phyloP scores from a whole-genome alignment of 2,888 invertebrate genomes.

The Hedya salicella region DNA sequence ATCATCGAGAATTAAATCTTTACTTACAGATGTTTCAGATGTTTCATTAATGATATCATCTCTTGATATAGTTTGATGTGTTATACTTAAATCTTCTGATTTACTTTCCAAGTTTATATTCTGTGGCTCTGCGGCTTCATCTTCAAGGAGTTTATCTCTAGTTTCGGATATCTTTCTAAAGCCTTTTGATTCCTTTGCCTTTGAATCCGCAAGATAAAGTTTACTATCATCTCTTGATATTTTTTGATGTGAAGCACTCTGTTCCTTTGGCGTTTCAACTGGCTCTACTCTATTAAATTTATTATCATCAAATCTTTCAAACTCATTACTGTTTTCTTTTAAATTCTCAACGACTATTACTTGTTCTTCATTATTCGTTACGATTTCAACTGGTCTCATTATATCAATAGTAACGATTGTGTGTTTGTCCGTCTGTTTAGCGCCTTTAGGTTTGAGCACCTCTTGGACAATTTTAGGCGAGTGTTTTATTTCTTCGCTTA shows the following conservation, averaged over 20 bases:
- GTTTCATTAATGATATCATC: too few relatives aligned
- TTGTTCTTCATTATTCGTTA: conserved; percentile 31
- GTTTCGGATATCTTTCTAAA: too few relatives aligned
- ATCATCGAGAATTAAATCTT: too few relatives aligned
- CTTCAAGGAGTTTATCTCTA: too few relatives aligned
- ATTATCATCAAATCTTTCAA: conserved; percentile 27
- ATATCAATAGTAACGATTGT: conserved; percentile 23
- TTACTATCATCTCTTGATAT: neutral
- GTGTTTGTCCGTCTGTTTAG: conserved; percentile 3
- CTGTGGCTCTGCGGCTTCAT: too few relatives aligned
- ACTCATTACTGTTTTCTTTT: conserved; percentile 20
- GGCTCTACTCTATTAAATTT: conserved; percentile 6
- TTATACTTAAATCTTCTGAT: too few relatives aligned
- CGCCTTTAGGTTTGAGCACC: conserved; percentile 53
- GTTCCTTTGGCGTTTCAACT: conserved; percentile 1
- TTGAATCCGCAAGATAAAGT: neutral
- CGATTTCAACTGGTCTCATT: conserved; percentile 26
- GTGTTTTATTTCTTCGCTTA: conserved; percentile 46
- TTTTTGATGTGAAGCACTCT: conserved; percentile 20
- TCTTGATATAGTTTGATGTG: too few relatives aligned
- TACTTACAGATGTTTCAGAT: too few relatives aligned
- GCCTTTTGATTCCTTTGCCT: too few relatives aligned
- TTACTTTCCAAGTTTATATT: too few relatives aligned
- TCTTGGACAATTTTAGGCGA: conserved; percentile 65
- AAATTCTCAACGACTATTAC: conserved; percentile 22